These are phyloP conservation scores for Pampusana beccarii DNA, from an alignment of 2,113 vertebrate species.

Conservation along the genomic window DNA sequence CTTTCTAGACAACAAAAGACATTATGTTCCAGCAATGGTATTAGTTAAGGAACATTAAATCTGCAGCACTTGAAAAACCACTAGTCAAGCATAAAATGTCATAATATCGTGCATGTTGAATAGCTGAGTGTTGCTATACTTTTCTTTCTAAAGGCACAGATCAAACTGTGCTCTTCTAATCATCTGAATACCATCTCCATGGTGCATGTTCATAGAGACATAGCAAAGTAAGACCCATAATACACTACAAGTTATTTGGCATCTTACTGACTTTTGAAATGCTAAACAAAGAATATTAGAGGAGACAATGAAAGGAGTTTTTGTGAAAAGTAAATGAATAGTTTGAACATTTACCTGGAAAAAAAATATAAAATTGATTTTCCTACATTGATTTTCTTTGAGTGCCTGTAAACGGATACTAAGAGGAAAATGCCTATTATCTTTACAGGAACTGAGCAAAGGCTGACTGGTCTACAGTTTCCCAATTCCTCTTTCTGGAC, in stretches of 20 bases:
- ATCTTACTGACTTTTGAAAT: not conserved
- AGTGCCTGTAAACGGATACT: not conserved
- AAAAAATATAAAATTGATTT: not conserved
- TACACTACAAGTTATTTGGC: not conserved
- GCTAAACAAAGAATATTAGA: not conserved
- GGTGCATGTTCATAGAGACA: not conserved
- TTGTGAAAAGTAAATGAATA: too few relatives aligned
- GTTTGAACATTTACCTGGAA: not conserved
- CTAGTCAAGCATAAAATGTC: not conserved
- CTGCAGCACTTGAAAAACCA: not conserved
- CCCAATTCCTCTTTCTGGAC: not conserved
- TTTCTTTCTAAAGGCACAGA: not conserved
- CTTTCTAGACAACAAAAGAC: not conserved
- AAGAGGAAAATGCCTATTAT: not conserved
- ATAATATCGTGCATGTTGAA: not conserved
- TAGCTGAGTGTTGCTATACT: not conserved
- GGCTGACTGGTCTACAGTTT: not conserved
- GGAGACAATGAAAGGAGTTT: not conserved
- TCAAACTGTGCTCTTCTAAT: not conserved
- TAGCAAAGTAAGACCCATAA: not conserved
- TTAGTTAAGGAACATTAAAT: conserved; percentile 1
- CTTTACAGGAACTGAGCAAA: not conserved
- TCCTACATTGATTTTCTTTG: not conserved
- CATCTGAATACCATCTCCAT: not conserved
- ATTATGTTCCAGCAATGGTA: not conserved